Conservation (phyloP, 2,113 vertebrate genomes). For the Aix galericulata region DNA sequence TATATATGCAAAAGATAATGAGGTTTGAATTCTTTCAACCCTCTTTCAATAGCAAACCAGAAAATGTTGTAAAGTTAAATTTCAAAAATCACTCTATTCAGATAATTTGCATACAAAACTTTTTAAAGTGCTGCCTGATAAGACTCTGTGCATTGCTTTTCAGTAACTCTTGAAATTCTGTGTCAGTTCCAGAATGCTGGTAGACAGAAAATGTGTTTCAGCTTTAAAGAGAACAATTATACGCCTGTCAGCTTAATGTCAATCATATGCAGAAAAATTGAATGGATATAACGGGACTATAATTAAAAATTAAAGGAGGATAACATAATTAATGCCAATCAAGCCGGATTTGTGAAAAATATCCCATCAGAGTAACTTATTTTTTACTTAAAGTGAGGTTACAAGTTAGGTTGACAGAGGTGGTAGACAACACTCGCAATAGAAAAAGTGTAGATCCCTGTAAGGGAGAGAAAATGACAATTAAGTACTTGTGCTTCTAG, state of each 20-base stretch:
- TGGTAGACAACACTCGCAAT: background rate
- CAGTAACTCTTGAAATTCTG: background rate
- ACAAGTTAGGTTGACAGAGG: background rate
- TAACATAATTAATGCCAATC: constrained; percentile 1
- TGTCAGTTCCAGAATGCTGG: background rate
- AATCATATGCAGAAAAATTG: constrained; percentile 11
- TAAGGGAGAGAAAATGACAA: background rate
- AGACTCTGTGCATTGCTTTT: background rate
- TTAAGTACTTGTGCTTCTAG: background rate
- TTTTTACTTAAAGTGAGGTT: background rate
- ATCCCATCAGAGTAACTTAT: background rate
- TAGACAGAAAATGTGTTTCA: background rate
- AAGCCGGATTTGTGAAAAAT: constrained; percentile 1
- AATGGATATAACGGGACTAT: background rate
- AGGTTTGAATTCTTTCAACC: background rate
- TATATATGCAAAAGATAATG: background rate
- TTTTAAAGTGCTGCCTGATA: background rate
- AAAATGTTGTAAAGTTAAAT: background rate
- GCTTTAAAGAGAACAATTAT: constrained; percentile 24
- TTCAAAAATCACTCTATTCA: background rate
- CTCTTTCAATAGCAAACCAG: background rate
- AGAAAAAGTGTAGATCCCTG: background rate
- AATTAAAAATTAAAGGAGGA: constrained; percentile 30
- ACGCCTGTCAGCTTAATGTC: constrained; percentile 26
- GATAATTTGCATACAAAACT: background rate